Evolutionary conservation across 1,140 invertebrate species (phyloP).

Genomic region (Choristoneura fumiferana): DNA sequence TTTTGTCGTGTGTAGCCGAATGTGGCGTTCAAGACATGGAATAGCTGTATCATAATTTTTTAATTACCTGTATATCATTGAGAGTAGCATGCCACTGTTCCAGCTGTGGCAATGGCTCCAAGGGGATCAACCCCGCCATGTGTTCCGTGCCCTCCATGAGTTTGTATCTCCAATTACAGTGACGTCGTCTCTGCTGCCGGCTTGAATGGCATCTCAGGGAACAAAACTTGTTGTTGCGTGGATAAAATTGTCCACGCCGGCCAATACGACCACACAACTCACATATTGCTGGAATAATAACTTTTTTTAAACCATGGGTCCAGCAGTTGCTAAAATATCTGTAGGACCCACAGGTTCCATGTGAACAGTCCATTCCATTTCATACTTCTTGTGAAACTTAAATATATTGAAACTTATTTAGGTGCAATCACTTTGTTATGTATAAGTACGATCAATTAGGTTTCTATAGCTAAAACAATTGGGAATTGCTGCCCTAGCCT

Average conservation of each 20-base stretch:
- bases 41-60: too few species aligned
- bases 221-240: conserved; percentile 62
- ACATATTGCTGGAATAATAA: conserved; percentile 66
- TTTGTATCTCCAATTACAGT: conserved; percentile 69
- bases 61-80: conserved; percentile 64
- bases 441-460: too few species aligned
- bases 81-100: conserved; percentile 65
- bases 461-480: too few species aligned
- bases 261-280: conserved; percentile 66
- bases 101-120: conserved; percentile 71
- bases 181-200: conserved; percentile 41
- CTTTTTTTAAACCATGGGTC: conserved; percentile 5
- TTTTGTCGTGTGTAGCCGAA: too few species aligned
- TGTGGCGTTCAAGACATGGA: too few species aligned
- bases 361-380: too few species aligned
- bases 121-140: conserved; percentile 71
- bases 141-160: conserved; percentile 73
- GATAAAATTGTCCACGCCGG: conserved; percentile 57
- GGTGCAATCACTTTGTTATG: too few species aligned
- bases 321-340: too few species aligned
- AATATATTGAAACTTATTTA: too few species aligned
- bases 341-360: too few species aligned
- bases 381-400: too few species aligned
- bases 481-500: too few species aligned
- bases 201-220: conserved; percentile 58